Percentiles rank a stretch among this genome's conserved stretches.
Evolutionary conservation across 2,113 vertebrate species (phyloP).

Genomic region (Zapus hudsonius): DNA sequence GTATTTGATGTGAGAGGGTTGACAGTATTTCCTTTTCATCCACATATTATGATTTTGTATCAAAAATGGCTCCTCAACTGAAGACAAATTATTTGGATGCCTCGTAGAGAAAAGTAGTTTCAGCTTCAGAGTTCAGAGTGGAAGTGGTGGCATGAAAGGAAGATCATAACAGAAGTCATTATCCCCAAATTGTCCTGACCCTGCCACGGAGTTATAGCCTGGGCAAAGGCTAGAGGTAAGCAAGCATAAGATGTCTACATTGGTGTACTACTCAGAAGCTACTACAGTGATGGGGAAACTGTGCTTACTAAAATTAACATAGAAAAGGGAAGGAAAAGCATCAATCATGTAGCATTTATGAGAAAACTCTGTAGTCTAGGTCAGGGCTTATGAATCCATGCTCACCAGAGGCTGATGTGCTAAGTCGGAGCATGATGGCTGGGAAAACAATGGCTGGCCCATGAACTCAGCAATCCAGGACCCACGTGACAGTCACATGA

Average conservation of each 20-base stretch:
- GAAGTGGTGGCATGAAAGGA: not conserved
- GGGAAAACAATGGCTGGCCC: constrained; percentile 21
- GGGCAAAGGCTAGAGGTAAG: not conserved
- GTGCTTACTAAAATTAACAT: constrained; percentile 47
- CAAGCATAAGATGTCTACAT: constrained; percentile 19
- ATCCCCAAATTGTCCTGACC: constrained; percentile 17
- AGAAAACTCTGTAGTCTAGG: constrained; percentile 20
- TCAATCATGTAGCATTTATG: not conserved
- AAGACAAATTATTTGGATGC: constrained; percentile 23
- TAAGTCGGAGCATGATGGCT: constrained; percentile 10
- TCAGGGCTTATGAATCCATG: constrained; percentile 27
- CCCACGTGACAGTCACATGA: constrained; percentile 31
- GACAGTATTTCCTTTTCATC: constrained; percentile 44
- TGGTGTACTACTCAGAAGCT: not conserved
- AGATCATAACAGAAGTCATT: constrained; percentile 49
- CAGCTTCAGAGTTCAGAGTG: constrained; percentile 22
- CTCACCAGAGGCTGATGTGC: not conserved
- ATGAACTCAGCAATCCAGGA: constrained; percentile 50
- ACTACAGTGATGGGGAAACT: constrained; percentile 50
- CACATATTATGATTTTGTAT: constrained; percentile 6
- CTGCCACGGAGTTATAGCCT: constrained; percentile 49
- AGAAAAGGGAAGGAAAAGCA: constrained; percentile 18
- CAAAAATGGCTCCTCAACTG: constrained; percentile 5
- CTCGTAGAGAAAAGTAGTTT: constrained; percentile 16
- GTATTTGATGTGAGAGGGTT: not conserved